A percentile compares a stretch with the other conserved stretches of the same genome.
phyloP scores from a whole-genome alignment of 2,797 vertebrate species.

The Poecile montanus region DNA sequence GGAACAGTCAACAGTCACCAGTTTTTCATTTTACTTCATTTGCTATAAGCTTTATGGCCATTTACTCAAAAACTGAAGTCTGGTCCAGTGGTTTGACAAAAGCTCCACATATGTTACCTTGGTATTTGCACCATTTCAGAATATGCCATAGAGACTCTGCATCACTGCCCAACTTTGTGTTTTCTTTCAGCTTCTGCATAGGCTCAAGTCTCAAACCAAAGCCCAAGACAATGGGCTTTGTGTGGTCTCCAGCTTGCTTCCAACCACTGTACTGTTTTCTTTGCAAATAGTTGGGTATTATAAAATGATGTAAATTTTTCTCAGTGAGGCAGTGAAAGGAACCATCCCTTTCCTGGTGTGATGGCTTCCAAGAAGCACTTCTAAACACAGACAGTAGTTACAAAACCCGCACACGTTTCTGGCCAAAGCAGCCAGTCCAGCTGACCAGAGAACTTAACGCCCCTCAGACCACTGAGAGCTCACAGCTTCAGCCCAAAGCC shows the following conservation, averaged over 20 bases:
- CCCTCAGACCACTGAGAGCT: background rate
- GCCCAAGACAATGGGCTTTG: background rate
- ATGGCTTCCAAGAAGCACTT: background rate
- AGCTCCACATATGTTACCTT: background rate
- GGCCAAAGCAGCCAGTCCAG: background rate
- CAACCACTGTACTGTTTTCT: background rate
- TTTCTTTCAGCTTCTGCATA: background rate
- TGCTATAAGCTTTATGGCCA: background rate
- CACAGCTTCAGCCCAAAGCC: background rate
- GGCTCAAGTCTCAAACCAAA: background rate
- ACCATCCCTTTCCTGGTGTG: background rate
- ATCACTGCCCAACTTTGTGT: background rate
- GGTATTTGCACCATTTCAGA: background rate
- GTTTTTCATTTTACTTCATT: background rate
- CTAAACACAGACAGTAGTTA: background rate
- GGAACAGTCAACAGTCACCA: background rate
- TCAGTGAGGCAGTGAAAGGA: background rate
- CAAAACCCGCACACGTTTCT: fast-evolving
- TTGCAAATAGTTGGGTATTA: background rate
- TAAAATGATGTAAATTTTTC: background rate
- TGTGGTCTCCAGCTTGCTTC: background rate
- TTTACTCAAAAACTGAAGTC: background rate
- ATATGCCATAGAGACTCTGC: background rate
- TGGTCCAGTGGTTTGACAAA: background rate
- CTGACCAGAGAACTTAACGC: background rate